Base-by-base conservation (phyloP, 2,797 vertebrate species). In the Caiman crocodilus region DNA sequence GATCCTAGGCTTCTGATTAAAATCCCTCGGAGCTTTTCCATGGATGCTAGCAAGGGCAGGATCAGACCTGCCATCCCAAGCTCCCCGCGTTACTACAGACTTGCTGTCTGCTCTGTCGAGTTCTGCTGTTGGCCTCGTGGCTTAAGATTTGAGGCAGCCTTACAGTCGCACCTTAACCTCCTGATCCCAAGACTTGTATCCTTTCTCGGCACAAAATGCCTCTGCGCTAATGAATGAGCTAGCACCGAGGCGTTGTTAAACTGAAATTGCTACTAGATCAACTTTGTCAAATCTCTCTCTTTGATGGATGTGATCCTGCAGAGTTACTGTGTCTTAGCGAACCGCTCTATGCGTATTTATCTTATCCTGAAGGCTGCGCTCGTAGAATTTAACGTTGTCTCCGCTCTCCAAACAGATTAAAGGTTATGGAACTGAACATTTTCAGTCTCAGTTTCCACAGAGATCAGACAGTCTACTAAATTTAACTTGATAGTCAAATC, bases 401-500 rank as follows among this genome's bases (percentile, higher is more conserved):
- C 90, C 84, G 90, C 94, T 93, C 92, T 94, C 58, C 92, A 90
- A 93, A 94, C 92, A 94, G 92, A 96, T 90, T 78, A 94, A 95
- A 96, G 95, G 93, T 97, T 91, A 85, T 74, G 5, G 80, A 84
- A 65, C 65, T 30, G 28, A 88, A 73, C 73, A 69, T 75, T 78
- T 92, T 59, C 61, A 18, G 26, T 69, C 82, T 87, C 94, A 79
- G 21, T 89, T 93, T 87, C 73, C 85, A 76, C 93, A 87, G 91
- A 30, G 87, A 92, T 63, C 80, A 83, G 79, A 64, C 74, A 82
- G 67, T 79, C 74, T 81, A 35, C 86, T 76, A 86, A 75, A 85
- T 94, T 94, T 83, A 94, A 92, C 88, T 84, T 73, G 80, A 76
- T 88, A 93, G 79, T 85, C 20, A 76, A 65, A 67, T 88, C 92